Conservation (phyloP, 2,113 vertebrate genomes). For the Perognathus longimembris region DNA sequence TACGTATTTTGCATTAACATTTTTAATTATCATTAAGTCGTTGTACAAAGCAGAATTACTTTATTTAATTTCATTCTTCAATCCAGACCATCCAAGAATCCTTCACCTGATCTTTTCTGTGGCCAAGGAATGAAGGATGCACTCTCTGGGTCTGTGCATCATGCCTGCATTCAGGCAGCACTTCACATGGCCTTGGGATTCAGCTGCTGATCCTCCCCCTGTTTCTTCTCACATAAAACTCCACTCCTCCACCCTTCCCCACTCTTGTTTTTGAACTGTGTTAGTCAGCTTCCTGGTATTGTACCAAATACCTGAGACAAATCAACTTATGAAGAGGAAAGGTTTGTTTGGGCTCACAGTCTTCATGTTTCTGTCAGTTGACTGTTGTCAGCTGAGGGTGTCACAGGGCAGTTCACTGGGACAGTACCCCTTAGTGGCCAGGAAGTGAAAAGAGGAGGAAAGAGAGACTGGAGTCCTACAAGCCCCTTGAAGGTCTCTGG, state of each 20-base stretch:
- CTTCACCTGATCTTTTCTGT: background rate
- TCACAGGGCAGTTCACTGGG: background rate
- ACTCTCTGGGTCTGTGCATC: background rate
- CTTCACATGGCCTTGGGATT: background rate
- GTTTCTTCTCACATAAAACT: background rate
- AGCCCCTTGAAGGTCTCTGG: background rate
- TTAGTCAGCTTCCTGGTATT: background rate
- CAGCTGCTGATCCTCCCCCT: background rate
- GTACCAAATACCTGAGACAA: background rate
- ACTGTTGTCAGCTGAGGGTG: background rate
- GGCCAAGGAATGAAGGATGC: background rate
- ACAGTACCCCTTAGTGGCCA: background rate
- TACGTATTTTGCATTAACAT: background rate
- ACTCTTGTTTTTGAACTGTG: background rate
- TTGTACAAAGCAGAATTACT: background rate
- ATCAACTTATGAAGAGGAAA: background rate
- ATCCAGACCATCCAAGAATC: background rate
- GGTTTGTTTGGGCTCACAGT: background rate
- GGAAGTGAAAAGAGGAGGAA: too few species aligned
- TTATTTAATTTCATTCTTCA: slow-evolving; percentile 6
- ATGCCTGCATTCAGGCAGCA: background rate
- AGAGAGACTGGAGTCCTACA: background rate
- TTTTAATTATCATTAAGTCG: too few species aligned
- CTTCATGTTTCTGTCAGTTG: background rate
- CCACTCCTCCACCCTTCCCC: background rate